These are phyloP conservation scores for Rana temporaria DNA, from an alignment of 2,113 vertebrate species.

Conservation along the genomic window DNA sequence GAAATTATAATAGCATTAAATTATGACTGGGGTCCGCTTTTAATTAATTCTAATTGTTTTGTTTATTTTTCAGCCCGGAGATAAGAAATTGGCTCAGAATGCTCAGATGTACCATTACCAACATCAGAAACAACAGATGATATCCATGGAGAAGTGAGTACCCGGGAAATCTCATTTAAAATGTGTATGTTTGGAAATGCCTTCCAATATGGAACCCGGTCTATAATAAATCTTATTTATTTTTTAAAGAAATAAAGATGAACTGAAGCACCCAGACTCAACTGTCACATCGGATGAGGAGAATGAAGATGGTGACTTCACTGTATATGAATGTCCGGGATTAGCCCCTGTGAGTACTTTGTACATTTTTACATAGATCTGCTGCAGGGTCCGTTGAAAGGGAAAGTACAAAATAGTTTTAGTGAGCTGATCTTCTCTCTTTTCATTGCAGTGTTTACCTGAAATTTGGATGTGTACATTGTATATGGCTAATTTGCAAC, in stretches of 20 bases:
- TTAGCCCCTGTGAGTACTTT: constrained; percentile 84
- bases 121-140: constrained; percentile 95
- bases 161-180: not conserved
- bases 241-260: constrained; percentile 81
- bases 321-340: constrained; percentile 94
- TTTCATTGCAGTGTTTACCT: too few species aligned
- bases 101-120: constrained; percentile 97
- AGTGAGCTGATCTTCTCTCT: too few species aligned
- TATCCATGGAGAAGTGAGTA: constrained; percentile 88
- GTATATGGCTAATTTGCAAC: too few species aligned
- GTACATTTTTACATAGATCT: not conserved
- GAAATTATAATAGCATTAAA: too few species aligned
- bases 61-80: constrained; percentile 75
- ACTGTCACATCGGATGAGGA: constrained; percentile 88
- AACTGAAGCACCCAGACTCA: constrained; percentile 79
- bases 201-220: too few species aligned
- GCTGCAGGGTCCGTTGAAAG: too few species aligned
- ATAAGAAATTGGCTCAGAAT: constrained; percentile 88
- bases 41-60: not conserved
- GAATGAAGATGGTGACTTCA: constrained; percentile 95
- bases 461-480: too few species aligned
- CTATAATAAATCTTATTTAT: not conserved
- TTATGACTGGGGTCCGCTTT: too few species aligned
- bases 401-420: too few species aligned
- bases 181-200: not conserved